Base-by-base conservation (phyloP, 2,797 vertebrate genomes). In the Rhinophrynus dorsalis region DNA sequence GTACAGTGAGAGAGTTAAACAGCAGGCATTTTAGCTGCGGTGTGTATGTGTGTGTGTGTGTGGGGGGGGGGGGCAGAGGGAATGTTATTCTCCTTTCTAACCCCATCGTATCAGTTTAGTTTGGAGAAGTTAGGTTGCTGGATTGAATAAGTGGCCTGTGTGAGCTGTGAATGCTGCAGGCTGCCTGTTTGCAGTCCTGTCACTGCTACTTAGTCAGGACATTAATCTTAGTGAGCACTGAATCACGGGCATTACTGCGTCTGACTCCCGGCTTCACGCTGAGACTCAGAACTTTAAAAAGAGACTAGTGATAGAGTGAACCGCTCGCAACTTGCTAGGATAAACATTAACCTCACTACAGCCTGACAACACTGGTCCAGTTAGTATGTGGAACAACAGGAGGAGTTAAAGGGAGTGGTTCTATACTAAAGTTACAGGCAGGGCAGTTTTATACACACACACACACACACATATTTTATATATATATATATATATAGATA, bases 131-230 rank as follows among this genome's bases (percentile, higher is more conserved):
- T 24, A 32, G 50, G 51, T 62, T 45, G 58, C 54, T 35, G 9
- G 40, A 12, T 15, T 13, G 68, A 70, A 74, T 48, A 48, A 67
- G 52, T 15, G 65, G 50, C 38, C 71, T 64, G 74, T 65, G 60
- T 24, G 56, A 2, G 35, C 23, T 0, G 0, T 32, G 40, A 4
- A 74, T 33, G 30, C 1, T 0, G 24, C 57, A 15, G 20, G 24
- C 50, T 18, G 60, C 27, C 30, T 32, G 0, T 67, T 68, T 42
- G 13, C 2, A 2, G 30, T 37, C 67, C 77, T 64, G 45, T 52
- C 26, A 13, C 23, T 75, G 61, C 68, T 4, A 0, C 56, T 75
- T n/a, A 38, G 45, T 12, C 51, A 15, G 67, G 45, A 70, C 68
- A 71, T 74, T 38, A 21, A 74, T 67, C 62, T 9, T 29, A 5